Evolutionary conservation across 2,888 invertebrate species (phyloP).

Genomic region (Athripsodes cinereus): DNA sequence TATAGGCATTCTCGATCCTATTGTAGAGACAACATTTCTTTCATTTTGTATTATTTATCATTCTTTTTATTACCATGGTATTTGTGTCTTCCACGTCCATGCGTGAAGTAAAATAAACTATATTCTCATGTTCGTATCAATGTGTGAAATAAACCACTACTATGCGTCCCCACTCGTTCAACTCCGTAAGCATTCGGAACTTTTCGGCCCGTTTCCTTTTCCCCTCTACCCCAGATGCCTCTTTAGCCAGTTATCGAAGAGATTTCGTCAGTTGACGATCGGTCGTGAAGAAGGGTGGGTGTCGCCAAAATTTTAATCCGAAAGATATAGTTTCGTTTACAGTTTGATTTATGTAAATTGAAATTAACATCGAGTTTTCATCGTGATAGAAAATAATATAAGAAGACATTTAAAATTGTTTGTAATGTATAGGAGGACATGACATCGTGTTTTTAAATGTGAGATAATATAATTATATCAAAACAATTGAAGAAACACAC

Average conservation of each 20-base stretch:
- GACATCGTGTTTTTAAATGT: neutral
- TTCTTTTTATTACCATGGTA: too few relatives aligned
- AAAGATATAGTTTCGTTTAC: slow-evolving; percentile 19
- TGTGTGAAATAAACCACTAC: slow-evolving; percentile 13
- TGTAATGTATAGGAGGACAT: neutral
- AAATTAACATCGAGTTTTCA: neutral
- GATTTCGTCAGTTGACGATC: slow-evolving; percentile 24
- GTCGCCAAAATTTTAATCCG: slow-evolving; percentile 13
- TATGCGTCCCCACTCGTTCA: slow-evolving; percentile 29
- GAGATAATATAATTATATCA: neutral
- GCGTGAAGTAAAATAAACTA: neutral
- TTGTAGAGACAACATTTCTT: too few relatives aligned
- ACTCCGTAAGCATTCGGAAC: slow-evolving; percentile 50
- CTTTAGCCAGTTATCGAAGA: slow-evolving; percentile 41
- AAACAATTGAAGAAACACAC: slow-evolving; percentile 16
- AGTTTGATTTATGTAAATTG: slow-evolving; percentile 2
- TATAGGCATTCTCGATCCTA: too few relatives aligned
- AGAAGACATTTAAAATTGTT: neutral
- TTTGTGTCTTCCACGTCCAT: neutral
- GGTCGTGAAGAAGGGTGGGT: slow-evolving; percentile 20
- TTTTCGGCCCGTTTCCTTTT: slow-evolving; percentile 43
- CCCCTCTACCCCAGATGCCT: slow-evolving; percentile 36
- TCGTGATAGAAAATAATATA: slow-evolving; percentile 1
- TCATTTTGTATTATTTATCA: too few relatives aligned
- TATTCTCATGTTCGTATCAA: slow-evolving; percentile 7